phyloP scores from a whole-genome alignment of 2,888 invertebrate species.

The Anthrax anthrax region DNA sequence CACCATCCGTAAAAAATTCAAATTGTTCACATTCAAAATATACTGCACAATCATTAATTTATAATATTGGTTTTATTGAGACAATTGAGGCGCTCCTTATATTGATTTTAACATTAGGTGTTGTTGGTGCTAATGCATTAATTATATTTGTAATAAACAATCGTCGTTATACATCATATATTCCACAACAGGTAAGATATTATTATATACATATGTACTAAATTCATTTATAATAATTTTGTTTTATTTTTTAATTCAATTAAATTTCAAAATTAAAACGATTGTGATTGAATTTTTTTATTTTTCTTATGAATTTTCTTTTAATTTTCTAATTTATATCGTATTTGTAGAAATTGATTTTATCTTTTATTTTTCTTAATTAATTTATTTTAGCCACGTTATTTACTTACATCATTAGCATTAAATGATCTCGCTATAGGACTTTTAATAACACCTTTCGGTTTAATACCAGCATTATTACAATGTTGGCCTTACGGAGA shows the following conservation, averaged over 20 bases:
- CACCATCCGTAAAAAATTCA: slow-evolving; percentile 68
- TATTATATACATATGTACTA: no score
- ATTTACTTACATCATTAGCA: slow-evolving; percentile 73
- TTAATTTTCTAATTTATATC: no score
- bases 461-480: slow-evolving; percentile 67
- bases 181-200: slow-evolving; percentile 64
- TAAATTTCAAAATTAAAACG: no score
- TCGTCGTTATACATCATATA: slow-evolving; percentile 67
- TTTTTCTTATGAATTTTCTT: no score
- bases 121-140: slow-evolving; percentile 64
- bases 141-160: slow-evolving; percentile 75
- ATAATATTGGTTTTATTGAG: slow-evolving; percentile 52
- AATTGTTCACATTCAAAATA: slow-evolving; percentile 62
- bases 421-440: slow-evolving; percentile 80
- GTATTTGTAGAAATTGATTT: no score
- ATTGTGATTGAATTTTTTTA: background rate
- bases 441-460: slow-evolving; percentile 71
- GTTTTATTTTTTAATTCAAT: no score
- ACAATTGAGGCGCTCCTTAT: slow-evolving; percentile 64
- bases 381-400: slow-evolving; percentile 56
- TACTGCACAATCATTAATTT: slow-evolving; percentile 47
- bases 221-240: no score
- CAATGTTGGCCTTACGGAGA: slow-evolving; percentile 87
- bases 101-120: slow-evolving; percentile 59
- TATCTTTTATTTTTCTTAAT: background rate